Percentiles rank a stretch among this genome's conserved stretches.
Conservation (phyloP, 2,113 vertebrate genomes). For the Synodontis membranacea region DNA sequence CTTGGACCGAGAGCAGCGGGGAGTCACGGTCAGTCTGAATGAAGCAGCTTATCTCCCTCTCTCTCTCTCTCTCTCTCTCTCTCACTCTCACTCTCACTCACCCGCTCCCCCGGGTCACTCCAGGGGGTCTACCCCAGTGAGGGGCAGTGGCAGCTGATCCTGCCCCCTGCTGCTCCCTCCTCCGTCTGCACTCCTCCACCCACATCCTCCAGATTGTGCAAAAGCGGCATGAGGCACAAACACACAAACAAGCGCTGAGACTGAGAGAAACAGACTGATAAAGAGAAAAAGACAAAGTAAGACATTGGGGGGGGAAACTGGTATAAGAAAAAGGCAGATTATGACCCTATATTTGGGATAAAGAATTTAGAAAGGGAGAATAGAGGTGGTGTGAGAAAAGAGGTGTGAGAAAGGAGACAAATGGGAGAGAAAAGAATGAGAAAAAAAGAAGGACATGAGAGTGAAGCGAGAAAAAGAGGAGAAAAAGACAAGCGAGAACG, state of each 20-base stretch:
- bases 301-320: not conserved
- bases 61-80: not conserved
- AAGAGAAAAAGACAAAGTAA: not conserved
- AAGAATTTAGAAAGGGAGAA: not conserved
- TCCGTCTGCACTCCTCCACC: conserved; percentile 22
- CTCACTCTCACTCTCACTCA: not conserved
- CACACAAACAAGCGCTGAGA: conserved; percentile 46
- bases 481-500: not conserved
- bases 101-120: conserved; percentile 43
- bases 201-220: conserved; percentile 41
- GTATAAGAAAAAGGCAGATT: not conserved
- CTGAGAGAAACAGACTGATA: not conserved
- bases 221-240: conserved; percentile 35
- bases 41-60: conserved; percentile 56
- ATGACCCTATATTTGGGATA: not conserved
- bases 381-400: not conserved
- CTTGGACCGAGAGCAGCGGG: conserved; percentile 61
- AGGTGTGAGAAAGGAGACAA: not conserved
- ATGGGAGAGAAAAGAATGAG: not conserved
- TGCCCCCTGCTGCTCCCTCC: conserved; percentile 29
- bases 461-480: not conserved
- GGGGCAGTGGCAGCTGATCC: conserved; percentile 47
- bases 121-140: conserved; percentile 39
- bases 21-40: conserved; percentile 59
- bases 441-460: not conserved